phyloP scores from a whole-genome alignment of 1,140 invertebrate genomes.

The Conus betulinus region DNA sequence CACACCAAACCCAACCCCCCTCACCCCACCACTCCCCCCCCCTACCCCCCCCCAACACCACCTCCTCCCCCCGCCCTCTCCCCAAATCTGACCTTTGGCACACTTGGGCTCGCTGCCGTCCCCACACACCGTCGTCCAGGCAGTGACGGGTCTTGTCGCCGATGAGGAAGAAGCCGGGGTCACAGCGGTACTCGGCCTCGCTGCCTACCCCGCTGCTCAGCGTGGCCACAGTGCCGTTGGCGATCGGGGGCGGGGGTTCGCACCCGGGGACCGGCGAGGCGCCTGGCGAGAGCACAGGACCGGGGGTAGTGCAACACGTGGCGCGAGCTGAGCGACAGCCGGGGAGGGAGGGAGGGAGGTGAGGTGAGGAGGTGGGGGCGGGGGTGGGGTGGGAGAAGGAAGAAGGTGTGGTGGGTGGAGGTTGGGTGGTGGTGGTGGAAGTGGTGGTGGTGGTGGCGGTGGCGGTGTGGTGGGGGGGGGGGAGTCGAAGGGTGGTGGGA shows the following conservation, averaged over 20 bases:
- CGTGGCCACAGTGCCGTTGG: slow-evolving; percentile 48
- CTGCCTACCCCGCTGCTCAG: slow-evolving; percentile 46
- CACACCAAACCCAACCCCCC: slow-evolving; percentile 50
- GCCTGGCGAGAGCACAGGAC: neutral
- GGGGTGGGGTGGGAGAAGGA: too few species aligned
- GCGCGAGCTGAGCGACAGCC: neutral
- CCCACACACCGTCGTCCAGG: slow-evolving; percentile 57
- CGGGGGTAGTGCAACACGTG: neutral
- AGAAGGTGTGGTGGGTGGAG: too few species aligned
- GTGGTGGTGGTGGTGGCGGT: too few species aligned
- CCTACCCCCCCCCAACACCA: neutral
- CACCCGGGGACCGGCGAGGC: slow-evolving; percentile 53
- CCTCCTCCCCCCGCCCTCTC: too few species aligned
- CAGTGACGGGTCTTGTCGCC: slow-evolving; percentile 52
- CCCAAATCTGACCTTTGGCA: slow-evolving; percentile 51
- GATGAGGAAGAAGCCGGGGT: slow-evolving; percentile 53
- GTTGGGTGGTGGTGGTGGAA: too few species aligned
- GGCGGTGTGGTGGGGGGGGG: too few species aligned
- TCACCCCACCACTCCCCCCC: neutral
- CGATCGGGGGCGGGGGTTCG: slow-evolving; percentile 44
- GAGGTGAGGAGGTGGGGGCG: too few species aligned
- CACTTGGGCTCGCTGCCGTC: slow-evolving; percentile 60
- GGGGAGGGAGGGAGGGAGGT: neutral
- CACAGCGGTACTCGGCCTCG: slow-evolving; percentile 51
- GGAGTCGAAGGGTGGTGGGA: too few species aligned